phyloP scores from a whole-genome alignment of 2,113 vertebrate genomes.

The Gavia stellata region DNA sequence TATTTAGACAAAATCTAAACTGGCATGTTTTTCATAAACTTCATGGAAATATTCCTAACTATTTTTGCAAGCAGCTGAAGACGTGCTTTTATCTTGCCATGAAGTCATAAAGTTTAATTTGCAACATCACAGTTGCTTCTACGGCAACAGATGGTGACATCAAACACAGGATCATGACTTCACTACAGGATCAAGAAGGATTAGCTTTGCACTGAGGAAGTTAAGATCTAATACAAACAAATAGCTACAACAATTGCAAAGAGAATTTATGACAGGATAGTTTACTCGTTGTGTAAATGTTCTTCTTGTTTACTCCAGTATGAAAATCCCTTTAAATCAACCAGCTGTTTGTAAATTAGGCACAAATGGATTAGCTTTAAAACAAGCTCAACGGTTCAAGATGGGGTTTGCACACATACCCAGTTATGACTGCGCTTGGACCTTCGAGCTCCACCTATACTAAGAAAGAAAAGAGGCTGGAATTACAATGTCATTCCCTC shows the following conservation, averaged over 20 bases:
- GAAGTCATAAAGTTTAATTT: constrained; percentile 15
- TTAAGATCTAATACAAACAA: constrained; percentile 61
- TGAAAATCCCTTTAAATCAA: constrained; percentile 43
- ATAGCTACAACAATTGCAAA: background rate
- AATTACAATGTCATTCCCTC: background rate
- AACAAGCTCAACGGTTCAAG: constrained; percentile 20
- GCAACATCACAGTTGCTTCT: constrained; percentile 29
- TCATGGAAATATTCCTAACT: background rate
- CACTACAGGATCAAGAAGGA: constrained; percentile 24
- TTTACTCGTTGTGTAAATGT: constrained; percentile 22
- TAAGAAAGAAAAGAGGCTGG: background rate
- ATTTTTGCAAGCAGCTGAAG: background rate
- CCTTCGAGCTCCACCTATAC: fast-evolving
- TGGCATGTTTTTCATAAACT: background rate
- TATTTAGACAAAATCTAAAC: background rate
- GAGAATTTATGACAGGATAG: background rate
- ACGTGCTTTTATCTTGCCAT: background rate
- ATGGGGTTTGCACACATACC: background rate
- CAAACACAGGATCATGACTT: constrained; percentile 49
- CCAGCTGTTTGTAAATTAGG: constrained; percentile 52
- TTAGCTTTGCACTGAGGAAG: constrained; percentile 24
- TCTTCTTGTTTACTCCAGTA: constrained; percentile 27
- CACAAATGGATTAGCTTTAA: constrained; percentile 42
- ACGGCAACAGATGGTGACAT: constrained; percentile 60
- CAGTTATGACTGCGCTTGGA: background rate